These are phyloP conservation scores for Leptothorax acervorum DNA, from an alignment of 2,888 invertebrate genomes.

Conservation along the genomic window DNA sequence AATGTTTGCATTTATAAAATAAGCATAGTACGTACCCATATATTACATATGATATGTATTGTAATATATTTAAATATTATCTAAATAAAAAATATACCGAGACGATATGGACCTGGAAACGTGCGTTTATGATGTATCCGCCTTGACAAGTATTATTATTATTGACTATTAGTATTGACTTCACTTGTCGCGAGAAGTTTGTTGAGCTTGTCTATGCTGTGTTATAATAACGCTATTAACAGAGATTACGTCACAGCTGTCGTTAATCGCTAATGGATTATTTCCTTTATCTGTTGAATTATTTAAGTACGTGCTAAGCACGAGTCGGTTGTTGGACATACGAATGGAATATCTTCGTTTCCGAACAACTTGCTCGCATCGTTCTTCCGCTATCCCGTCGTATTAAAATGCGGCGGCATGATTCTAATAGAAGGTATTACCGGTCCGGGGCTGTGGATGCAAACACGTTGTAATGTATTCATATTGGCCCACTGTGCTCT, in stretches of 20 bases:
- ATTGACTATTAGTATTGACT: not conserved
- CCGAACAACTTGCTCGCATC: conserved; percentile 52
- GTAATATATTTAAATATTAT: not conserved
- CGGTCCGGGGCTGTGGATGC: conserved; percentile 75
- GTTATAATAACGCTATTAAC: conserved; percentile 2
- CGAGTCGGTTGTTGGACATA: conserved; percentile 16
- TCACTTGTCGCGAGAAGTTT: not conserved
- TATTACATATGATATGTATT: not conserved
- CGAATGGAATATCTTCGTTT: conserved; percentile 43
- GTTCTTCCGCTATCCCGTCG: conserved; percentile 45
- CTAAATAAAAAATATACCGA: not conserved
- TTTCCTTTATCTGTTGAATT: not conserved
- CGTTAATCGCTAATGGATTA: conserved; percentile 19
- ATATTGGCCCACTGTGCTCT: conserved; percentile 78
- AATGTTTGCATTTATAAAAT: not conserved
- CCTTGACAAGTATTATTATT: not conserved
- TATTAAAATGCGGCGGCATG: conserved; percentile 83
- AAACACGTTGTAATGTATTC: conserved; percentile 82
- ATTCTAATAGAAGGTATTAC: conserved; percentile 84
- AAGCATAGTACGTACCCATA: not conserved
- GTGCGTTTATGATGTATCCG: not conserved
- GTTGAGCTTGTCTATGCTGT: not conserved
- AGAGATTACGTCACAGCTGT: not conserved
- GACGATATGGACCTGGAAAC: not conserved
- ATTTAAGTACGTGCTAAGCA: conserved; percentile 1